A percentile compares a stretch with the other conserved stretches of the same genome.
Evolutionary conservation across 2,888 invertebrate species (phyloP).

Genomic region (Nineta flava): DNA sequence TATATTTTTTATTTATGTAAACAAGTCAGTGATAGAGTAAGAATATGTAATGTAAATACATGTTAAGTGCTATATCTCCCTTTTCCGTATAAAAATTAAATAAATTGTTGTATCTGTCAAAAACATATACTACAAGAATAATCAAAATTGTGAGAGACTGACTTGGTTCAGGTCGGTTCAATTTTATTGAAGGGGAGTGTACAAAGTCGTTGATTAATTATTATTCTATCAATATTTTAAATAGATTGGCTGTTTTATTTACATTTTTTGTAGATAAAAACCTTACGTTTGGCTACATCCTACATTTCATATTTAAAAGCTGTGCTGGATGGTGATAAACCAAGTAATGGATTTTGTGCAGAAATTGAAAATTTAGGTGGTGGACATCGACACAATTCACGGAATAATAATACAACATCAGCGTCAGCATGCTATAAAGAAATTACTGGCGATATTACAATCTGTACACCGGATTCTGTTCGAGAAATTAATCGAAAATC

Average conservation of each 20-base stretch:
- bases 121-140: too few species aligned
- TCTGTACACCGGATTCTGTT: neutral
- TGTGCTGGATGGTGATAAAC: conserved; percentile 73
- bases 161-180: too few species aligned
- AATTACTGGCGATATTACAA: neutral
- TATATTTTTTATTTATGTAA: too few species aligned
- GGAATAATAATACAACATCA: neutral
- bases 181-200: too few species aligned
- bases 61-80: too few species aligned
- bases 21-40: too few species aligned
- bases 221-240: neutral
- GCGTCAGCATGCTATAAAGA: neutral
- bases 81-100: too few species aligned
- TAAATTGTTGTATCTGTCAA: too few species aligned
- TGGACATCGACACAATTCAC: conserved; percentile 1
- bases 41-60: too few species aligned
- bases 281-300: conserved; percentile 77
- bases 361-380: conserved; percentile 39
- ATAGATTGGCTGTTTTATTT: neutral
- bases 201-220: too few species aligned
- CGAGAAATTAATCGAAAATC: too few species aligned
- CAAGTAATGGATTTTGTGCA: conserved; percentile 72
- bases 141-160: too few species aligned
- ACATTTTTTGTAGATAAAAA: conserved; percentile 59
- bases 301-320: conserved; percentile 87